These are phyloP conservation scores for Dendroctonus ponderosae DNA, from an alignment of 1,140 invertebrate genomes.

Conservation along the genomic window DNA sequence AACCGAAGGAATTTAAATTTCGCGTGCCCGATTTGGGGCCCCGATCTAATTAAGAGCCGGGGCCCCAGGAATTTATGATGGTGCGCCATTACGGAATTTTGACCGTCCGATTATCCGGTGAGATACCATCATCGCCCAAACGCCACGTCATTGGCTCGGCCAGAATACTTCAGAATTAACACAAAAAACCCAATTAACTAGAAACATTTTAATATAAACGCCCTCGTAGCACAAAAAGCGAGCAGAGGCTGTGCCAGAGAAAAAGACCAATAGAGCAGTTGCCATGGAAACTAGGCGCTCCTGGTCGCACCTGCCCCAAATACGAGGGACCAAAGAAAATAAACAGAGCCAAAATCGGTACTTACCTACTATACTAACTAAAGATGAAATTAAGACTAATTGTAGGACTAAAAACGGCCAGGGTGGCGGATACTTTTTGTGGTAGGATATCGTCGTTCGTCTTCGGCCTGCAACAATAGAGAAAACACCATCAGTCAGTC, in stretches of 20 bases:
- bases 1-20: conserved; percentile 17
- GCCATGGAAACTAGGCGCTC: no score
- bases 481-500: neutral
- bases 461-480: conserved; percentile 45
- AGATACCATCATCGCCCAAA: neutral
- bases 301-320: no score
- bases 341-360: conserved; percentile 7
- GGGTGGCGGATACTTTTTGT: conserved; percentile 45
- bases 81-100: neutral
- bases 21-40: conserved; percentile 9
- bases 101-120: neutral
- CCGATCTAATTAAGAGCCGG: conserved; percentile 12
- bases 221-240: no score
- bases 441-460: conserved; percentile 41
- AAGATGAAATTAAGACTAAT: conserved; percentile 46
- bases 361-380: conserved; percentile 50
- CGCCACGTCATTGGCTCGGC: no score
- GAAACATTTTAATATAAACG: no score
- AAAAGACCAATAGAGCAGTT: no score
- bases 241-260: no score
- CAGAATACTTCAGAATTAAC: no score
- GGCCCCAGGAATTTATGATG: conserved; percentile 12
- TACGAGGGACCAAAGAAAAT: no score
- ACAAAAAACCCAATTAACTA: no score
- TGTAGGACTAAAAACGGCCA: conserved; percentile 47